These are phyloP conservation scores for Clistopyga incitator DNA, from an alignment of 2,888 invertebrate genomes.

Conservation along the genomic window DNA sequence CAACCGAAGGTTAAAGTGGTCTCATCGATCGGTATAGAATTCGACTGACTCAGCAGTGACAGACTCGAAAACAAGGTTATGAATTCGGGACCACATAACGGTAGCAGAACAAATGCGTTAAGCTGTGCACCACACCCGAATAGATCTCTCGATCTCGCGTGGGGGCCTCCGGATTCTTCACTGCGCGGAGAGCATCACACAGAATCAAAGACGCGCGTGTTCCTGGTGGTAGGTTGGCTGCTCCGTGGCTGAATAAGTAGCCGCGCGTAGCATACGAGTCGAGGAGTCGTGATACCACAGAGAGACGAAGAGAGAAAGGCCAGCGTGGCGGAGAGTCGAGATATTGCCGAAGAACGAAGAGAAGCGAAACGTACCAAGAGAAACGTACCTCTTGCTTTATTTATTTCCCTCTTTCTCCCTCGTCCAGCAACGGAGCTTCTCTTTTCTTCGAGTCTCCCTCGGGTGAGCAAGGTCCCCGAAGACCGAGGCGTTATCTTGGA, in stretches of 20 bases:
- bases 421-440: slow-evolving; percentile 12
- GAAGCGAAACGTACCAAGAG: slow-evolving; percentile 18
- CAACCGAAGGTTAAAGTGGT: too few relatives aligned
- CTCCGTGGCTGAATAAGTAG: slow-evolving; percentile 7
- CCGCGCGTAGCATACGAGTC: slow-evolving; percentile 18
- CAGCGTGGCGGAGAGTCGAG: slow-evolving; percentile 12
- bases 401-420: slow-evolving; percentile 11
- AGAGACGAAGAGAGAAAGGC: slow-evolving; percentile 9
- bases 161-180: slow-evolving; percentile 42
- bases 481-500: slow-evolving; percentile 80
- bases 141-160: slow-evolving; percentile 74
- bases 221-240: slow-evolving; percentile 13
- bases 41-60: too few relatives aligned
- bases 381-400: slow-evolving; percentile 29
- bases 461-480: slow-evolving; percentile 59
- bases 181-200: slow-evolving; percentile 8
- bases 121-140: slow-evolving; percentile 56
- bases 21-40: too few relatives aligned
- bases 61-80: neutral
- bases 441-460: slow-evolving; percentile 22
- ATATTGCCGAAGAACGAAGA: slow-evolving; percentile 57
- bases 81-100: neutral
- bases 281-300: slow-evolving; percentile 31
- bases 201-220: slow-evolving; percentile 23
- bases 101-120: slow-evolving; percentile 31